phyloP scores from a whole-genome alignment of 2,113 vertebrate genomes.

The Mus pahari region DNA sequence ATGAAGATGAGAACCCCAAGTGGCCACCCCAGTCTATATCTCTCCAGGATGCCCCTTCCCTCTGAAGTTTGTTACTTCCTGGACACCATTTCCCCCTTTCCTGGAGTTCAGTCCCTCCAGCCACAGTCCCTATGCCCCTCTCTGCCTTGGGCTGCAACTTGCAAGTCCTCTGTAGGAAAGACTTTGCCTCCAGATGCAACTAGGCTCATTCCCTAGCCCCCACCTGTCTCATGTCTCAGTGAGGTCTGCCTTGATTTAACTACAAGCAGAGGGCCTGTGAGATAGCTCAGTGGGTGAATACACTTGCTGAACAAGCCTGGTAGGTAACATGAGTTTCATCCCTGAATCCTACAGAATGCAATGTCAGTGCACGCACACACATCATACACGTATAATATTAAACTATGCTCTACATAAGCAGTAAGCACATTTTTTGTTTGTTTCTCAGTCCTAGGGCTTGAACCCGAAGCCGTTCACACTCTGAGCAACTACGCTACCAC shows the following conservation, averaged over 20 bases:
- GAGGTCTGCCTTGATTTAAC: background rate
- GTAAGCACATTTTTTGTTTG: background rate
- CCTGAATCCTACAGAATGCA: background rate
- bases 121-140: background rate
- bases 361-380: background rate
- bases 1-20: background rate
- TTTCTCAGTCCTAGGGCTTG: background rate
- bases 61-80: background rate
- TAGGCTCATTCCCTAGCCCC: background rate
- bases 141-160: background rate
- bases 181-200: background rate
- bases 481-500: background rate
- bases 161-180: background rate
- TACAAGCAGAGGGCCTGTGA: background rate
- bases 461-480: background rate
- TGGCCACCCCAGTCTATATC: background rate
- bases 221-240: background rate
- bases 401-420: background rate
- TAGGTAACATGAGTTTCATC: background rate
- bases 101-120: background rate
- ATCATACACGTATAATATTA: background rate
- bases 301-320: background rate
- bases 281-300: background rate
- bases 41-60: background rate
- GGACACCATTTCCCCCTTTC: background rate